These are phyloP conservation scores for Agriotes lineatus DNA, from an alignment of 2,888 invertebrate genomes.

Conservation along the genomic window DNA sequence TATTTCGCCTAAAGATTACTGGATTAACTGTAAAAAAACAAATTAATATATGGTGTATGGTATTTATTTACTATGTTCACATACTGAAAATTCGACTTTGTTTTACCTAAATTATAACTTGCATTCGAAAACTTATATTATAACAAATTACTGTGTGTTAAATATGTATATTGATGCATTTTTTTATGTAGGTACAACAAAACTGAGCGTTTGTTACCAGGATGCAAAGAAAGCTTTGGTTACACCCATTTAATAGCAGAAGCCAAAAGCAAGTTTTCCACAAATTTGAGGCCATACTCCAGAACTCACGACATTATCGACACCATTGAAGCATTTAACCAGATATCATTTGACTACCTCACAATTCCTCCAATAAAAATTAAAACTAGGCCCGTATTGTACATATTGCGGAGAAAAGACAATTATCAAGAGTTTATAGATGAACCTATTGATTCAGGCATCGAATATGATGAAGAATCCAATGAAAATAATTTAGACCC, in stretches of 20 bases:
- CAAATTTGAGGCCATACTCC: constrained; percentile 77
- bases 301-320: constrained; percentile 82
- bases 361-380: constrained; percentile 83
- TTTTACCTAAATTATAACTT: too few relatives aligned
- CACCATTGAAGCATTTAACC: constrained; percentile 85
- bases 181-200: constrained; percentile 80
- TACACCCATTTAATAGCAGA: constrained; percentile 87
- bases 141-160: too few relatives aligned
- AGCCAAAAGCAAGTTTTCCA: constrained; percentile 84
- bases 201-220: constrained; percentile 78
- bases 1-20: too few relatives aligned
- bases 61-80: too few relatives aligned
- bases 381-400: constrained; percentile 85
- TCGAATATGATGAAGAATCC: constrained; percentile 38
- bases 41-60: too few relatives aligned
- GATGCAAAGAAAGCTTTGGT: constrained; percentile 73
- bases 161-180: not conserved
- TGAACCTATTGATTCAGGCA: constrained; percentile 8
- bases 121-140: too few relatives aligned
- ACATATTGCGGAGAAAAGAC: constrained; percentile 78
- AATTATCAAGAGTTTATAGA: constrained; percentile 69
- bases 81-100: too few relatives aligned
- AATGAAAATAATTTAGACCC: not conserved
- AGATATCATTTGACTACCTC: constrained; percentile 84
- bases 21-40: too few relatives aligned